Evolutionary conservation across 1,140 invertebrate species (phyloP).

Genomic region (Spodoptera litura): DNA sequence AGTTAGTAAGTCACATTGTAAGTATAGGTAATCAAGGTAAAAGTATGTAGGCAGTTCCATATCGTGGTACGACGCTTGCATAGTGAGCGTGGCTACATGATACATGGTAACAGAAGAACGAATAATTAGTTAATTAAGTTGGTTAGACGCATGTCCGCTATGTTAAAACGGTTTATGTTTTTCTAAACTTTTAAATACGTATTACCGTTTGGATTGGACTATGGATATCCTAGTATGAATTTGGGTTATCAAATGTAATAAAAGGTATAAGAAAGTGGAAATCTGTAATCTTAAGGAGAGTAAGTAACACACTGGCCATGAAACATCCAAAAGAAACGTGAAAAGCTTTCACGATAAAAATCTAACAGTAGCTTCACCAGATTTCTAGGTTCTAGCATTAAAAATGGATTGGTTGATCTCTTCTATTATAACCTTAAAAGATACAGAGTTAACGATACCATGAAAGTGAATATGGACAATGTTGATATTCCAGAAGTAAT

Average conservation of each 20-base stretch:
- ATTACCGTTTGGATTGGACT: background rate
- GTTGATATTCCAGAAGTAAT: too few species aligned
- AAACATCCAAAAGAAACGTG: too few species aligned
- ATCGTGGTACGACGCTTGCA: conserved; percentile 11
- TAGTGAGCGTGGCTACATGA: background rate
- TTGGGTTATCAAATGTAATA: background rate
- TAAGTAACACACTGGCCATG: too few species aligned
- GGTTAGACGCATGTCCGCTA: conserved; percentile 29
- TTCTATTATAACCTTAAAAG: background rate
- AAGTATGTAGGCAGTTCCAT: conserved; percentile 24
- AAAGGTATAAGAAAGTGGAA: too few species aligned
- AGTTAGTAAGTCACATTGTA: conserved; percentile 43
- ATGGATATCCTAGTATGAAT: background rate
- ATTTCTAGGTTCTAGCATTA: background rate
- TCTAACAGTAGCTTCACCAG: too few species aligned
- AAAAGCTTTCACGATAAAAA: too few species aligned
- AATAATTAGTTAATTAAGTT: conserved; percentile 13
- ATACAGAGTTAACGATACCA: background rate
- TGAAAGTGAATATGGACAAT: too few species aligned
- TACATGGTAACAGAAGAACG: background rate
- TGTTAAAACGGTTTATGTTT: background rate
- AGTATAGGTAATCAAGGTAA: conserved; percentile 34
- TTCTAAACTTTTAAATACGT: background rate
- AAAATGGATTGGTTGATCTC: too few species aligned
- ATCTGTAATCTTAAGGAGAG: too few species aligned